These are phyloP conservation scores for Gandaritis pyraliata DNA, from an alignment of 2,888 invertebrate genomes.

Conservation along the genomic window DNA sequence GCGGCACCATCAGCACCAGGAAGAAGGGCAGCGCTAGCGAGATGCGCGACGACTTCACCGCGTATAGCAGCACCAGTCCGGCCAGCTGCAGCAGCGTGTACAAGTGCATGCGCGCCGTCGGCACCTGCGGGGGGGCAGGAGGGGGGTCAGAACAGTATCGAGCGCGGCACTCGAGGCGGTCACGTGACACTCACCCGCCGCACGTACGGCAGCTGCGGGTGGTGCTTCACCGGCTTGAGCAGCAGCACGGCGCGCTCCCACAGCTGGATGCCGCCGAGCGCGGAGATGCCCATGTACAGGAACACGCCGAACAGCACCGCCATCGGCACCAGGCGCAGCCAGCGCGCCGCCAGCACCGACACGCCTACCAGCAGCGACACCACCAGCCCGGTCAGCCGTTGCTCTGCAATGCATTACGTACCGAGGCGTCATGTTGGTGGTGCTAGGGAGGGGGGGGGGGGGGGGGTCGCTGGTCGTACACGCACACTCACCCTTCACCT, in stretches of 20 bases:
- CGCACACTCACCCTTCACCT: conserved; percentile 90
- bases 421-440: no score
- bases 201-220: conserved; percentile 95
- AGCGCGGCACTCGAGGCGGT: no score
- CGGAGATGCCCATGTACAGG: conserved; percentile 98
- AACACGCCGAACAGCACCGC: conserved; percentile 99
- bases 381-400: conserved; percentile 92
- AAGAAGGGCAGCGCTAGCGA: conserved; percentile 98
- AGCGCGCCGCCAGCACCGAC: conserved; percentile 92
- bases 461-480: not conserved
- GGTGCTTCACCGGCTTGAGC: conserved; percentile 98
- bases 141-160: not conserved
- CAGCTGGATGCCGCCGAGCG: conserved; percentile 96
- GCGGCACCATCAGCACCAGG: conserved; percentile 95
- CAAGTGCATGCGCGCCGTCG: conserved; percentile 95
- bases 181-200: conserved; percentile 88
- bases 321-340: conserved; percentile 94
- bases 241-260: conserved; percentile 95
- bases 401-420: conserved; percentile 82
- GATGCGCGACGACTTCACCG: conserved; percentile 94
- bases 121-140: conserved; percentile 84
- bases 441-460: not conserved
- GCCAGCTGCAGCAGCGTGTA: conserved; percentile 94
- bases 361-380: conserved; percentile 92
- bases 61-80: conserved; percentile 92